phyloP scores from a whole-genome alignment of 1,140 invertebrate genomes.

The Aphaenogaster floridana region DNA sequence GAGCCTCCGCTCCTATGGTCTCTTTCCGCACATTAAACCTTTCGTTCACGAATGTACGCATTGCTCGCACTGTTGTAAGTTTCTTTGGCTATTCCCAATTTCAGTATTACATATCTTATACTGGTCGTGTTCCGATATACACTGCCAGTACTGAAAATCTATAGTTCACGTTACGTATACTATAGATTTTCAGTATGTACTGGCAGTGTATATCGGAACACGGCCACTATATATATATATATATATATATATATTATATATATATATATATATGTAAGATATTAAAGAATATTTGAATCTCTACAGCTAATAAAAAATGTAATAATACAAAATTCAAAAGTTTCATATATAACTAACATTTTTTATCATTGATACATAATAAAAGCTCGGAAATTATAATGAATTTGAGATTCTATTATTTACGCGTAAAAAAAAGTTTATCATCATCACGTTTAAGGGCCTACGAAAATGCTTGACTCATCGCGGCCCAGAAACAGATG shows the following conservation, averaged over 20 bases:
- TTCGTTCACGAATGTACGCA: neutral
- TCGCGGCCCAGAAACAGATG: constrained; percentile 15
- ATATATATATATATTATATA: no score
- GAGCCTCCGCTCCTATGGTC: constrained; percentile 12
- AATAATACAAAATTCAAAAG: neutral
- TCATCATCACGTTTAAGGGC: neutral
- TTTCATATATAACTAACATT: neutral
- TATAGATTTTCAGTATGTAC: no score
- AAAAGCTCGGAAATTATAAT: neutral
- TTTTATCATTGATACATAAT: neutral
- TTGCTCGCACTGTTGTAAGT: neutral
- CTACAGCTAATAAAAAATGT: neutral
- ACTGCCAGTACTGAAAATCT: no score
- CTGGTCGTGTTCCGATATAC: no score
- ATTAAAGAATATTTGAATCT: neutral
- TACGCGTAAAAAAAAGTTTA: neutral
- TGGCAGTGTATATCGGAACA: no score
- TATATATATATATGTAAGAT: no score
- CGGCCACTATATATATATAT: no score
- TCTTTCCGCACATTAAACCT: constrained; percentile 22
- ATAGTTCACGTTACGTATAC: no score
- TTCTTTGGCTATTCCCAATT: neutral
- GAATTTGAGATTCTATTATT: neutral
- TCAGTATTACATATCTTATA: neutral
- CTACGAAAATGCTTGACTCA: constrained; percentile 23